Evolutionary conservation across 2,888 invertebrate species (phyloP).

Genomic region (Lycia hirtaria): DNA sequence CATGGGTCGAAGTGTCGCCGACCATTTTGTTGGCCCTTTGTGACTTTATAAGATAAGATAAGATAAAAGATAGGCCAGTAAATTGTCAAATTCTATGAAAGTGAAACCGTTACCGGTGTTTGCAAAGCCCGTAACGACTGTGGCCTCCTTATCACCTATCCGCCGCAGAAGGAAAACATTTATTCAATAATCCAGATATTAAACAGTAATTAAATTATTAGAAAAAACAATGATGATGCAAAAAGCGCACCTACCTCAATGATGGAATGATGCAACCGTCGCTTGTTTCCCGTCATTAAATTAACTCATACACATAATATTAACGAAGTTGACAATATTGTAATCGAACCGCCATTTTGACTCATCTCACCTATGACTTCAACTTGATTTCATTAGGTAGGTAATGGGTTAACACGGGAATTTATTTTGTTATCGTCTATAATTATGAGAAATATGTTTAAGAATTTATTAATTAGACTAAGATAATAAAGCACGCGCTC

Average conservation of each 20-base stretch:
- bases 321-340: not conserved
- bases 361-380: conserved; percentile 16
- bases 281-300: not conserved
- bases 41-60: too few relatives aligned
- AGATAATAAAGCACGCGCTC: conserved; percentile 13
- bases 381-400: not conserved
- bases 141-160: too few relatives aligned
- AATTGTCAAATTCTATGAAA: too few relatives aligned
- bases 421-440: not conserved
- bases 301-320: conserved; percentile 3
- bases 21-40: too few relatives aligned
- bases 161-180: too few relatives aligned
- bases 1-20: too few relatives aligned
- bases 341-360: conserved; percentile 7
- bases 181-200: too few relatives aligned
- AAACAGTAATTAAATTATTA: too few relatives aligned
- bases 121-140: too few relatives aligned
- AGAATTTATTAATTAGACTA: conserved; percentile 9
- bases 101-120: too few relatives aligned
- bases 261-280: not conserved
- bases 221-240: not conserved
- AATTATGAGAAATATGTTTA: too few relatives aligned
- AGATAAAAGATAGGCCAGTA: too few relatives aligned
- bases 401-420: not conserved
- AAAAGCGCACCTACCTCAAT: not conserved